Evolutionary conservation across 2,113 vertebrate species (phyloP), one percentile per base, ranked within the genome.

Genomic region (Rhineura floridana): DNA sequence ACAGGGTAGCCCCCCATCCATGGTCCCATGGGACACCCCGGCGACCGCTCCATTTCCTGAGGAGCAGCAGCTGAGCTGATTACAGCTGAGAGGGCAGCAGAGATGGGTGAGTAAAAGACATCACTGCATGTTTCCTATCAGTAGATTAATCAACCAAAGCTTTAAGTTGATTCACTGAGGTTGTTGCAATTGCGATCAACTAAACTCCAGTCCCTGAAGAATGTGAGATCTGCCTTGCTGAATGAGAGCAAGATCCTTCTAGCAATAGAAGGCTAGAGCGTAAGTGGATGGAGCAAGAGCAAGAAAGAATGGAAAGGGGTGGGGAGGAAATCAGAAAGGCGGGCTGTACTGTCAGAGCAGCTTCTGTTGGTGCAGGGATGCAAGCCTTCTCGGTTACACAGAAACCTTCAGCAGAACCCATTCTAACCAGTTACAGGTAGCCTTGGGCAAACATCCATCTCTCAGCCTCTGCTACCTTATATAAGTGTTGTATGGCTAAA

Each of bases 31-130:
- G 44, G 30, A 44, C 4, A 2, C 28, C 69, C 3, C 72, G 1
- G 44, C 44, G 0, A 1, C 48, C 2, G 33, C n/a, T 2, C 50
- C 44, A 0, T 15, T 63, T 25, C 5, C 52, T 2, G 59, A 7
- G 19, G 15, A 8, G 7, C 42, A 77, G 36, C 52, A 21, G 73
- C 76, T 42, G 33, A 46, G 36, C 11, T n/a, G 55, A 33, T 13
- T 3, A 2, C 3, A 15, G 6, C 15, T 21, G 2, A 9, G 73
- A 13, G 6, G 25, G 59, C 30, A 2, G 17, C 8, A 8, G 11
- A 79, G 13, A 19, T 21, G 1, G 86, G 76, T 80, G 72, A 80
- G 77, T 23, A 33, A 65, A 12, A 36, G 30, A 1, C 6, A 13
- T 8, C n/a, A 5, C 3, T 23, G 11, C 21, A 2, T 39, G 2